Percentiles rank a stretch among this genome's conserved stretches.
Evolutionary conservation across 2,888 invertebrate species (phyloP).

Genomic region (Meteorus colon): DNA sequence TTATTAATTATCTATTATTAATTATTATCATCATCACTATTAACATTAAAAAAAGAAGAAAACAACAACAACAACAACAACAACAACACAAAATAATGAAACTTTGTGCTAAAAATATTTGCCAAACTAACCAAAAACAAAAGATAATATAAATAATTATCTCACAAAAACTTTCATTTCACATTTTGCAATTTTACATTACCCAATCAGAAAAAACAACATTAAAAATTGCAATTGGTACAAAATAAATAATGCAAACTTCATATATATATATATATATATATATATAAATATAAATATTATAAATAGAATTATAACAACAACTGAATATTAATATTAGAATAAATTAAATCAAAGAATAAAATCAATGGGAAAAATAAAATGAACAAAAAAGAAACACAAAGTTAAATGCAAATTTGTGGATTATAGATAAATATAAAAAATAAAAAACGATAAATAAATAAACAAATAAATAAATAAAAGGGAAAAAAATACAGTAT

Average conservation of each 20-base stretch:
- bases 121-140: background rate
- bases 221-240: background rate
- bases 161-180: background rate
- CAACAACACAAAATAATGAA: background rate
- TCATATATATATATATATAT: background rate
- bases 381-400: too few relatives aligned
- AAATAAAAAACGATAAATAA: constrained; percentile 31
- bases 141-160: background rate
- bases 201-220: background rate
- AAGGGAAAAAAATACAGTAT: background rate
- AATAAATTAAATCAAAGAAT: too few relatives aligned
- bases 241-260: background rate
- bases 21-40: background rate
- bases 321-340: background rate
- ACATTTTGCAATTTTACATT: background rate
- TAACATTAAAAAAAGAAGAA: background rate
- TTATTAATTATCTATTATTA: background rate
- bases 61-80: too few relatives aligned
- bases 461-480: background rate
- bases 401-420: too few relatives aligned
- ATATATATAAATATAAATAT: background rate
- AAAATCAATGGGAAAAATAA: too few relatives aligned
- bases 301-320: background rate
- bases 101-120: background rate
- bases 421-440: constrained; percentile 33